Percentiles rank a stretch among this genome's conserved stretches.
These are phyloP conservation scores for Hydrotaea cyrtoneurina DNA, from an alignment of 2,888 invertebrate species.

Conservation along the genomic window DNA sequence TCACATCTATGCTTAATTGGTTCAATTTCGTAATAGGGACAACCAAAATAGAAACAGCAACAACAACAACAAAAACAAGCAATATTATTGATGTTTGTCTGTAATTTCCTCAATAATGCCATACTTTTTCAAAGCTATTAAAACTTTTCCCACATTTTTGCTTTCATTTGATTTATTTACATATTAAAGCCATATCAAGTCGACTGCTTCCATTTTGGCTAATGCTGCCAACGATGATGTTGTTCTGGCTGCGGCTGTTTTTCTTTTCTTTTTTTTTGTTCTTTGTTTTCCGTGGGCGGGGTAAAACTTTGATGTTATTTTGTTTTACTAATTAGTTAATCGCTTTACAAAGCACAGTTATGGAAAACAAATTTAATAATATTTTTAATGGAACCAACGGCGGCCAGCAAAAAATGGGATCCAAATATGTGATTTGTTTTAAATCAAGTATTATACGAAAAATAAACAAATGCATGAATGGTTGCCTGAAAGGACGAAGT, in stretches of 20 bases:
- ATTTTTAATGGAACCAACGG: slow-evolving; percentile 2
- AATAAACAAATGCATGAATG: too few species aligned
- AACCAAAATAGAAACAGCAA: background rate
- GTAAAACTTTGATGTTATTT: slow-evolving; percentile 15
- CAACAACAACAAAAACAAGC: background rate
- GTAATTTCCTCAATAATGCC: background rate
- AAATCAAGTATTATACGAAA: too few species aligned
- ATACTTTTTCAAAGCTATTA: slow-evolving; percentile 7
- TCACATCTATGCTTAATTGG: background rate
- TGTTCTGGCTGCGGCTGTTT: background rate
- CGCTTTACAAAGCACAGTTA: slow-evolving; percentile 19
- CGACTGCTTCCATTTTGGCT: background rate
- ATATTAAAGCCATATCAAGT: slow-evolving; percentile 4
- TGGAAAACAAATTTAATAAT: slow-evolving; percentile 28
- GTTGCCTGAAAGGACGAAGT: too few species aligned
- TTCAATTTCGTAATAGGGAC: background rate
- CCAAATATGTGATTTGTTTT: too few species aligned
- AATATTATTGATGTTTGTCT: background rate
- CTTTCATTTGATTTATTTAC: background rate
- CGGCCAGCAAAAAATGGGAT: background rate
- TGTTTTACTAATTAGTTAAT: slow-evolving; percentile 35
- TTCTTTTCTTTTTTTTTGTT: background rate
- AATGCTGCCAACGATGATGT: background rate
- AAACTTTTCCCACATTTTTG: background rate
- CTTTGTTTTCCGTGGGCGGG: background rate